phyloP scores from a whole-genome alignment of 2,113 vertebrate species.

The Mesocricetus auratus region DNA sequence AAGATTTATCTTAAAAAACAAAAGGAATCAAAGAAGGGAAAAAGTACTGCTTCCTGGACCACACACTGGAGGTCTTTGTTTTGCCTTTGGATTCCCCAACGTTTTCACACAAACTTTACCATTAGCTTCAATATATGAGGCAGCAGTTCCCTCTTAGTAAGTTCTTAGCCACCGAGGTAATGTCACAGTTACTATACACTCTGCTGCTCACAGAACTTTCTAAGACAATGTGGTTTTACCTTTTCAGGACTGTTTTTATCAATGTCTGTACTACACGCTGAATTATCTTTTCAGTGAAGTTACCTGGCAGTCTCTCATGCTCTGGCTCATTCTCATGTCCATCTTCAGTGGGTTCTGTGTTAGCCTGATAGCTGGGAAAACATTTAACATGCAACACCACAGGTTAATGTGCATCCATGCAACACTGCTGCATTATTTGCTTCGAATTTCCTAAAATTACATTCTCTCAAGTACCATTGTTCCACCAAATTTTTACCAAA shows the following conservation, averaged over 20 bases:
- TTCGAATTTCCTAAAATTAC: not conserved
- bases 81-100: not conserved
- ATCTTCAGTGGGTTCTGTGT: constrained; percentile 68
- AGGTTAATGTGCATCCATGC: constrained; percentile 10
- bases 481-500: constrained; percentile 6
- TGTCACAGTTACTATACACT: not conserved
- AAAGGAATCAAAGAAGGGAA: not conserved
- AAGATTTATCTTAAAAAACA: not conserved
- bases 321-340: constrained; percentile 64
- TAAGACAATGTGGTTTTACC: not conserved
- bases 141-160: not conserved
- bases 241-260: not conserved
- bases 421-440: not conserved
- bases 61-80: not conserved
- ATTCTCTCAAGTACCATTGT: not conserved
- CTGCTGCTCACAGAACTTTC: not conserved
- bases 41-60: not conserved
- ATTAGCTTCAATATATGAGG: not conserved
- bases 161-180: not conserved
- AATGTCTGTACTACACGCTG: not conserved
- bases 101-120: not conserved
- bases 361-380: constrained; percentile 74
- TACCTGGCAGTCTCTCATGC: constrained; percentile 85
- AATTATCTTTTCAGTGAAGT: constrained; percentile 38
- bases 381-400: constrained; percentile 39